Evolutionary conservation across 2,113 vertebrate genomes (phyloP), one percentile per base, ranked within the genome.

Genomic region (Poecilia latipinna): DNA sequence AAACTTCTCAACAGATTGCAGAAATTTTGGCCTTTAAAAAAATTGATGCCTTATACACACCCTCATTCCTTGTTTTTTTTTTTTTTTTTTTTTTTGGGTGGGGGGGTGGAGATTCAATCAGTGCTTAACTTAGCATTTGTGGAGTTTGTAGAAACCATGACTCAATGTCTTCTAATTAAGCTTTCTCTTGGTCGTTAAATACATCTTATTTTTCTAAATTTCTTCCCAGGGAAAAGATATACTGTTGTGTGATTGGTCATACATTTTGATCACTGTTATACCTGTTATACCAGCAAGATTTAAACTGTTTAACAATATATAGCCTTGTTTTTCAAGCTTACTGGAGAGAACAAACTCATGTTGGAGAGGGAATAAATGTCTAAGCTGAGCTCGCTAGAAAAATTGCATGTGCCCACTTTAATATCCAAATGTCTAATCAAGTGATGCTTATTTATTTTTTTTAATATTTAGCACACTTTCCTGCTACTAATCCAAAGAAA

Each of bases 141-240:
- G 19, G 44, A 48, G 19, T 57, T n/a, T n/a, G 24, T 57, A n/a
- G 51, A 57, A 57, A 57, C 22, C 22, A 57, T n/a, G 51, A 57
- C 61, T 63, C 29, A 63, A 63, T 63, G 31, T 19, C 48, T 68
- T 1, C 7, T 10, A 37, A 37, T 37, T 37, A 2, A 19, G 7
- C 10, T 44, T 67, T 28, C 4, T 69, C 65, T 35, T 22, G 12
- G 19, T 51, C 48, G 48, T n/a, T 10, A 26, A 72, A 32, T 37
- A 48, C 17, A 32, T 39, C 0, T 62, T 12, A 39, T 28, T 15
- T 11, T 13, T n/a, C 24, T 2, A 68, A 13, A 51, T 24, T n/a
- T n/a, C 61, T 71, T 61, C 33, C 65, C 73, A 86, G 67, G 76
- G 68, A 77, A 80, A 89, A 72, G 75, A 78, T 77, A 37, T 60